These are phyloP conservation scores for Oscheius onirici DNA, from an alignment of 2,888 invertebrate genomes.

Conservation along the genomic window DNA sequence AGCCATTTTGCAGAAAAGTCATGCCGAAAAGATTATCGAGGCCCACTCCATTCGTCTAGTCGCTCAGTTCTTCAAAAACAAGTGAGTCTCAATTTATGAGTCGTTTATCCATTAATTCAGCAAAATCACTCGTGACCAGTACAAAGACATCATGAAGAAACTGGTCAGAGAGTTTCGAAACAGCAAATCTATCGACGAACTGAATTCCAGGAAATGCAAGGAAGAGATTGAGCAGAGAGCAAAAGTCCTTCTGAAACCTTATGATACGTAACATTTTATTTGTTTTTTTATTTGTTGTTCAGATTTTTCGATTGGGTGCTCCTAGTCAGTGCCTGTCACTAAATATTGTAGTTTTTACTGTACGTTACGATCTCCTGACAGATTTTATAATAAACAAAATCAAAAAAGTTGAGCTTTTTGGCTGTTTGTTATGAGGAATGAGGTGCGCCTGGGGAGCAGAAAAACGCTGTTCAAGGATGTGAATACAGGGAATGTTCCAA, in stretches of 20 bases:
- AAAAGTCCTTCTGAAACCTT: not conserved
- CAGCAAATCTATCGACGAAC: not conserved
- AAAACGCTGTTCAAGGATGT: too few species aligned
- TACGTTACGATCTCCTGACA: too few species aligned
- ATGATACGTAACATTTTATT: too few species aligned
- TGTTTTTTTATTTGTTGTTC: too few species aligned
- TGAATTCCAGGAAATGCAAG: not conserved
- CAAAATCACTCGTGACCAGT: not conserved
- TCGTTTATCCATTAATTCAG: not conserved
- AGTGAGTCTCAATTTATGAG: not conserved
- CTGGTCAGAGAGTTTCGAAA: not conserved
- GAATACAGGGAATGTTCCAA: too few species aligned
- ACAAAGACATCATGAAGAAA: not conserved
- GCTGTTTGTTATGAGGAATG: too few species aligned
- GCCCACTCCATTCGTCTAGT: not conserved
- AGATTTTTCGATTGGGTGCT: too few species aligned
- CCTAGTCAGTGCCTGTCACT: too few species aligned
- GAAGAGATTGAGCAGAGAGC: not conserved
- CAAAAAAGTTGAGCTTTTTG: too few species aligned
- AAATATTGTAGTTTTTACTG: too few species aligned
- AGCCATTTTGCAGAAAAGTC: not conserved
- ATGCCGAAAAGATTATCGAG: constrained; percentile 2
- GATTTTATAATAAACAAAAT: too few species aligned
- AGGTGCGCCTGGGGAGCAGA: too few species aligned
- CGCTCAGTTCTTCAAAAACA: not conserved